Evolutionary conservation across 2,797 vertebrate species (phyloP).

Genomic region (Spatula versicolor): DNA sequence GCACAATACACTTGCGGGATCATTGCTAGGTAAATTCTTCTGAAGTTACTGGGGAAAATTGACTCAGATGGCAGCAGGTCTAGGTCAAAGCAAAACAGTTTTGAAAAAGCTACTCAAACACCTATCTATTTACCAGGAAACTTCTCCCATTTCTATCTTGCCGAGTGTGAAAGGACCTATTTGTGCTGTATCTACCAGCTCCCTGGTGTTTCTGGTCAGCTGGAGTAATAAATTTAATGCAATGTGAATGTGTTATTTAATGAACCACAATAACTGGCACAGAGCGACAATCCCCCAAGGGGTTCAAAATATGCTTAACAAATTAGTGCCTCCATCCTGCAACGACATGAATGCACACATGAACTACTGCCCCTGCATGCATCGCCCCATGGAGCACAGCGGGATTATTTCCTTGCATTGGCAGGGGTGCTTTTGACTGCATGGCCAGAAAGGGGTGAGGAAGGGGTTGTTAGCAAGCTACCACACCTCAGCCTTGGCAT

Average conservation of each 20-base stretch:
- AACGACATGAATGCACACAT: not conserved
- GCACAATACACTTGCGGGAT: not conserved
- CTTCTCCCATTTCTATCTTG: not conserved
- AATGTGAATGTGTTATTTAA: not conserved
- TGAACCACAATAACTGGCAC: not conserved
- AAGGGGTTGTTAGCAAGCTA: not conserved
- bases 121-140: not conserved
- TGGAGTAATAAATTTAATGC: not conserved
- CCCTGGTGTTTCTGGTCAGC: slow-evolving; percentile 24
- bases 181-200: slow-evolving; percentile 34
- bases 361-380: not conserved
- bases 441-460: not conserved
- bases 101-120: not conserved
- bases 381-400: not conserved
- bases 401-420: not conserved
- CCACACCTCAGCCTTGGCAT: not conserved
- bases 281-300: not conserved
- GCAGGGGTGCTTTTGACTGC: not conserved
- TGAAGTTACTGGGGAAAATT: not conserved
- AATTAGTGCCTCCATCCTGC: not conserved
- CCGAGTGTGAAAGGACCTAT: not conserved
- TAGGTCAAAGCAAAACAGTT: not conserved
- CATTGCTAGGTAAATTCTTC: not conserved
- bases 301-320: not conserved
- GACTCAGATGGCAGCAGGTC: not conserved